Percentiles rank a stretch among this genome's conserved stretches.
Conservation (phyloP, 2,113 vertebrate genomes). For the Girardinichthys multiradiatus region DNA sequence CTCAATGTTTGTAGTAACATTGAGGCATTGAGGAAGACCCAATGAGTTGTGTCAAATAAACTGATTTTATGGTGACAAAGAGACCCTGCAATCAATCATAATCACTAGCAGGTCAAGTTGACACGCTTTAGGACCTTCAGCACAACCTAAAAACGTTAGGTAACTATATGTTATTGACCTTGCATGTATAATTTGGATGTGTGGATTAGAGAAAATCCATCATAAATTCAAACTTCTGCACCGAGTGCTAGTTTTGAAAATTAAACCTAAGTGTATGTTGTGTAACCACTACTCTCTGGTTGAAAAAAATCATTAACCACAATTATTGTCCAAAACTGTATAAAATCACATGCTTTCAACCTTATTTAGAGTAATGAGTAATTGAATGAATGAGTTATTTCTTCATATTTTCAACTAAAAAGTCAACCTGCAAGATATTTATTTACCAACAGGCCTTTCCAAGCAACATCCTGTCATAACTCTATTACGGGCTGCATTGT, state of each 20-base stretch:
- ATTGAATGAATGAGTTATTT: not conserved
- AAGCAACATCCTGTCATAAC: too few relatives aligned
- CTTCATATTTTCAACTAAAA: not conserved
- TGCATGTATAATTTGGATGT: not conserved
- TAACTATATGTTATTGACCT: not conserved
- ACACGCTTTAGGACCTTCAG: not conserved
- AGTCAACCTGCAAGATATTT: too few relatives aligned
- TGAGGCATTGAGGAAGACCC: too few relatives aligned
- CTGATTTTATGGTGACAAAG: not conserved
- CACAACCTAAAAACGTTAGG: not conserved
- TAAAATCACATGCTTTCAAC: not conserved
- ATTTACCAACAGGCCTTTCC: too few relatives aligned
- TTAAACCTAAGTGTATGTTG: not conserved
- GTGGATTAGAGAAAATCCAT: not conserved
- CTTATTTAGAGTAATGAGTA: too few relatives aligned
- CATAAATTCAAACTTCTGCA: not conserved
- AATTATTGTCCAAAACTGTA: not conserved
- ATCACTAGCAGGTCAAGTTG: not conserved
- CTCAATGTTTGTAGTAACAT: not conserved
- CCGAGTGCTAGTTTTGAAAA: not conserved
- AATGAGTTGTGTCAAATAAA: too few relatives aligned
- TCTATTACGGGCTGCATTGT: too few relatives aligned
- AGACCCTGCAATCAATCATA: not conserved
- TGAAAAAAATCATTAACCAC: not conserved
- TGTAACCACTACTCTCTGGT: not conserved